Percentiles rank a stretch among this genome's conserved stretches.
Conservation (phyloP, 1,140 invertebrate genomes). For the Aphis craccivora region DNA sequence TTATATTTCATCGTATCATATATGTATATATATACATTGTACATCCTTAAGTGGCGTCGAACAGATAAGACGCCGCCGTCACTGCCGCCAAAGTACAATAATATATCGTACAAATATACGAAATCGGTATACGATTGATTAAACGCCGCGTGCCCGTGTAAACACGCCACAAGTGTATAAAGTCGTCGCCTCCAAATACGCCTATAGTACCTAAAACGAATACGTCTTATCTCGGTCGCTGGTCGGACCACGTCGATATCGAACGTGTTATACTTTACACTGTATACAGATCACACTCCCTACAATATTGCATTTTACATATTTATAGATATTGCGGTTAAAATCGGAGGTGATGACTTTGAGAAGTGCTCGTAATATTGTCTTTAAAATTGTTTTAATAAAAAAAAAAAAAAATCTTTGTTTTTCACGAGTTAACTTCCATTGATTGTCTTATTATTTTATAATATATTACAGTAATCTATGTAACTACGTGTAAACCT, state of each 20-base stretch:
- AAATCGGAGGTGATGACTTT: background rate
- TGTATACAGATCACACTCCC: background rate
- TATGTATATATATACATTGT: background rate
- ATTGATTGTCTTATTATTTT: too few species aligned
- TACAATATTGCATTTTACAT: background rate
- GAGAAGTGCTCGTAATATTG: background rate
- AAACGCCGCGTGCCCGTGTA: background rate
- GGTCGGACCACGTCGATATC: background rate
- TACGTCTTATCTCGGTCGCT: background rate
- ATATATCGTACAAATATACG: slow-evolving; percentile 4
- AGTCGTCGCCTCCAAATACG: background rate
- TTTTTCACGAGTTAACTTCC: too few species aligned
- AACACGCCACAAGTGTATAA: slow-evolving; percentile 6
- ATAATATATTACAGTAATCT: too few species aligned
- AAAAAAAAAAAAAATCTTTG: too few species aligned
- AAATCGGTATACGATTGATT: slow-evolving; percentile 15
- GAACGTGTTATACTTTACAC: background rate
- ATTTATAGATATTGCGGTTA: background rate
- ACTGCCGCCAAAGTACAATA: background rate
- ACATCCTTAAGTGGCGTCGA: slow-evolving; percentile 1
- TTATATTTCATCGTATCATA: background rate
- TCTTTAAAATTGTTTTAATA: too few species aligned
- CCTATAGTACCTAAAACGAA: background rate
- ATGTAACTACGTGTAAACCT: too few species aligned
- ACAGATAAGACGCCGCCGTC: background rate